phyloP scores from a whole-genome alignment of 2,797 vertebrate genomes.

The Prunella strophiata region DNA sequence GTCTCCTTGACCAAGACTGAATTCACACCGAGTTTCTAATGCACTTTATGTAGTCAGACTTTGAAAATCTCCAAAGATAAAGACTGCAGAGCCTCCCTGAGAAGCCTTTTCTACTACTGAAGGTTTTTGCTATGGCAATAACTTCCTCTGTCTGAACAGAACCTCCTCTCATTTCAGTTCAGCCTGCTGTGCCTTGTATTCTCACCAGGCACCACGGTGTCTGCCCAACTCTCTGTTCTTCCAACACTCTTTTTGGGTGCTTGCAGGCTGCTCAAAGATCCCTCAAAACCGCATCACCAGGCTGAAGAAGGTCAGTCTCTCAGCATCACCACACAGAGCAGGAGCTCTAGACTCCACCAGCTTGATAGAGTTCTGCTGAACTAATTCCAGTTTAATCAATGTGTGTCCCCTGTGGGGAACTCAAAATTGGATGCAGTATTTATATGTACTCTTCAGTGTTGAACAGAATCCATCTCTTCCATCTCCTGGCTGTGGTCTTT shows the following conservation, averaged over 20 bases:
- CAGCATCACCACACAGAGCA: not conserved
- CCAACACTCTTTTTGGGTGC: fast-evolving
- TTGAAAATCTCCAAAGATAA: not conserved
- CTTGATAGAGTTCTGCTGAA: not conserved
- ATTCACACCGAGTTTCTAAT: not conserved
- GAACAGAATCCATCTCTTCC: fast-evolving
- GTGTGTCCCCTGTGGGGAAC: fast-evolving
- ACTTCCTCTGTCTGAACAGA: not conserved
- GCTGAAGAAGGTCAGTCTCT: not conserved
- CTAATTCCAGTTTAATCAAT: not conserved
- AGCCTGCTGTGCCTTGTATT: not conserved
- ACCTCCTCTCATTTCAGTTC: fast-evolving
- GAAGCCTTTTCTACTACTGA: not conserved
- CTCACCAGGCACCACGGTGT: fast-evolving
- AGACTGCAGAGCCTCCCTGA: not conserved
- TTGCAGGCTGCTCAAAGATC: not conserved
- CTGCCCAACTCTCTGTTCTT: not conserved
- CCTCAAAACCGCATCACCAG: not conserved
- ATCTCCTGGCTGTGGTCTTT: not conserved
- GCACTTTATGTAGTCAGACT: not conserved
- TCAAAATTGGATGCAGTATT: not conserved
- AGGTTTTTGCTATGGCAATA: not conserved
- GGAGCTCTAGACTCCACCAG: not conserved
- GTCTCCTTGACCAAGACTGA: not conserved
- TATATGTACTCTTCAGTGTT: not conserved